phyloP scores from a whole-genome alignment of 2,797 vertebrate genomes.

The Siniperca undulata region DNA sequence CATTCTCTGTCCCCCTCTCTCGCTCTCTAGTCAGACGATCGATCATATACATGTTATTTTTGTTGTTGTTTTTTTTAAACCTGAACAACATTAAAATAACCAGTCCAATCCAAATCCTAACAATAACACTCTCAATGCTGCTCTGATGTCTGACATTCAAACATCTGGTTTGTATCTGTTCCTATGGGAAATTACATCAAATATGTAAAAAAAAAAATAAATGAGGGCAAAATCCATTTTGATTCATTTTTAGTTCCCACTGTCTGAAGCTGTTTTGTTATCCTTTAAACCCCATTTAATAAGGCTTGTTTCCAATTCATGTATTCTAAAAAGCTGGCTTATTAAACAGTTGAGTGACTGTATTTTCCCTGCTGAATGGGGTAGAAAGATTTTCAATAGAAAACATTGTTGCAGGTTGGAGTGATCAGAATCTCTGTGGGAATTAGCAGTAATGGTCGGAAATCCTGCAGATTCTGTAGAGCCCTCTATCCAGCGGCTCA shows the following conservation, averaged over 20 bases:
- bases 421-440: constrained; percentile 29
- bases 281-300: constrained; percentile 34
- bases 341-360: constrained; percentile 42
- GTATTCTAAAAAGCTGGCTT: constrained; percentile 19
- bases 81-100: constrained; percentile 6
- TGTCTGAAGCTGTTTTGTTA: not conserved
- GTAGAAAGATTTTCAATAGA: constrained; percentile 33
- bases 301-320: constrained; percentile 29
- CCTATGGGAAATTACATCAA: not conserved
- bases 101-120: not conserved
- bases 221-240: not conserved
- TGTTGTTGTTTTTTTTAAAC: not conserved
- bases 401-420: constrained; percentile 34
- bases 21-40: not conserved
- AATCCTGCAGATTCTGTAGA: constrained; percentile 22
- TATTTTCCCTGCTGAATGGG: constrained; percentile 35
- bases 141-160: constrained; percentile 7
- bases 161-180: not conserved
- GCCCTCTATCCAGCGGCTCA: constrained; percentile 4
- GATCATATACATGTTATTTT: not conserved
- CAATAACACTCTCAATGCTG: constrained; percentile 7
- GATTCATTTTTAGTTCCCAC: constrained; percentile 11
- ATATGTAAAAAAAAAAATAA: not conserved
- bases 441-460: not conserved
- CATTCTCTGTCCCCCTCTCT: not conserved